Conservation (phyloP, 2,797 vertebrate genomes). For the Stomatorhinus walkeri region DNA sequence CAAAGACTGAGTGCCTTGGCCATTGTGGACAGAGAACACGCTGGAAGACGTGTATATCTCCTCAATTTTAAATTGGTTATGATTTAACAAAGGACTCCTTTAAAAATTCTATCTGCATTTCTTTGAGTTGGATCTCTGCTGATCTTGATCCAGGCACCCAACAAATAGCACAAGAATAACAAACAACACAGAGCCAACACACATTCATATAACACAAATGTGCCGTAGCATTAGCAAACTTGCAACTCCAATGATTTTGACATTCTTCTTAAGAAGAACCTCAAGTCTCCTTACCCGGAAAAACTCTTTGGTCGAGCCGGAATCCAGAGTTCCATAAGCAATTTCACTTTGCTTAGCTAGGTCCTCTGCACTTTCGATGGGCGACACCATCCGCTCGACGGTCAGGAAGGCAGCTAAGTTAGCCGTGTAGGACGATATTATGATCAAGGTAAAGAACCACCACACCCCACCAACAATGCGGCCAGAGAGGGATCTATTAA, state of each 20-base stretch:
- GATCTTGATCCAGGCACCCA: background rate
- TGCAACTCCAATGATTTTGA: background rate
- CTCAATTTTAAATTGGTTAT: background rate
- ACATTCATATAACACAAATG: background rate
- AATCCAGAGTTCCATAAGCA: constrained; percentile 95
- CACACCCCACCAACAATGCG: constrained; percentile 98
- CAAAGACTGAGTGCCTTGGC: background rate
- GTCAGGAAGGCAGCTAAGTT: constrained; percentile 99
- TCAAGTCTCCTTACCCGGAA: constrained; percentile 79
- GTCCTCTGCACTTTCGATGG: constrained; percentile 97
- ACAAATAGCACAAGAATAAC: background rate
- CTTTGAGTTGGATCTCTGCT: background rate
- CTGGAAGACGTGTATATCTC: background rate
- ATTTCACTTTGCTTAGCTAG: constrained; percentile 97
- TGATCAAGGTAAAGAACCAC: constrained; percentile 99
- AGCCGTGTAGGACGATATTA: constrained; percentile 99
- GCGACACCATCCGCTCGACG: constrained; percentile 98
- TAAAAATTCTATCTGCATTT: background rate
- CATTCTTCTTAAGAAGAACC: background rate
- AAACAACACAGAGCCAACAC: background rate
- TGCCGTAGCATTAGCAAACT: background rate
- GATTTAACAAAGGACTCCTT: background rate
- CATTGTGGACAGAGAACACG: background rate
- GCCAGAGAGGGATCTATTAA: constrained; percentile 92
- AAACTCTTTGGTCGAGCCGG: constrained; percentile 97